Base-by-base conservation (phyloP, 2,888 invertebrate species). In the Heteromurus nitidus region DNA sequence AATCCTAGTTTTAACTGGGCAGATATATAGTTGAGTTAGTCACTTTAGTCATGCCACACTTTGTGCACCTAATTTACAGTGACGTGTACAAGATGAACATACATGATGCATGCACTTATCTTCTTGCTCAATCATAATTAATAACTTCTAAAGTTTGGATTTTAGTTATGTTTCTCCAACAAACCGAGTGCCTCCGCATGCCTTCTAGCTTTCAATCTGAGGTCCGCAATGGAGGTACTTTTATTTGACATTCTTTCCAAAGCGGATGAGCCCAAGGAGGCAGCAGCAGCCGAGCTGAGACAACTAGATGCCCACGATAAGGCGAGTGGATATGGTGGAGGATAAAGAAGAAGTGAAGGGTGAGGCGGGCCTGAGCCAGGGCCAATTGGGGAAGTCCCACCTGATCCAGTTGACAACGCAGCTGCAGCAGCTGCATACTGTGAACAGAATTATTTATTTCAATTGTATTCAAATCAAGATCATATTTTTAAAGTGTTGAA, bases 181-280 rank as follows among this genome's bases (percentile, higher is more conserved):
- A 89, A 87, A 65, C 91, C 96, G 70, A 97, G 90, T 0, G 96
- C 95, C 87, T 97, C 97, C 31, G 97, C 95, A 90, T 97, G 97
- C 88, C 96, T 94, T 89, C 95, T 94, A 22, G 98, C 97, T 90
- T 98, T 98, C 85, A 97, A 92, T 87, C 98, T 92, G 75, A 98
- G 91, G 90, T 98, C 98, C 0, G 97, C 97, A 89, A 98, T 97
- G 89, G 96, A 97, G 22, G 96, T 96, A 88, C 95, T 95, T 89
- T 95, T 95, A 88, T 94, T 94, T 82, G 82, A 82, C 79, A 89
- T 88, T 76, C 86, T 42, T 55, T 86, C 87, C 70, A 82, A 84
- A 68, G 82, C 83, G 68, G 87, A 91, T 53, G 91, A 90, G 18
- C 90, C 90, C 9, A 91, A 89, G 68, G 89, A 89, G 44, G 90